phyloP scores from a whole-genome alignment of 2,797 vertebrate genomes.

The Melanotaenia parkinsoni region DNA sequence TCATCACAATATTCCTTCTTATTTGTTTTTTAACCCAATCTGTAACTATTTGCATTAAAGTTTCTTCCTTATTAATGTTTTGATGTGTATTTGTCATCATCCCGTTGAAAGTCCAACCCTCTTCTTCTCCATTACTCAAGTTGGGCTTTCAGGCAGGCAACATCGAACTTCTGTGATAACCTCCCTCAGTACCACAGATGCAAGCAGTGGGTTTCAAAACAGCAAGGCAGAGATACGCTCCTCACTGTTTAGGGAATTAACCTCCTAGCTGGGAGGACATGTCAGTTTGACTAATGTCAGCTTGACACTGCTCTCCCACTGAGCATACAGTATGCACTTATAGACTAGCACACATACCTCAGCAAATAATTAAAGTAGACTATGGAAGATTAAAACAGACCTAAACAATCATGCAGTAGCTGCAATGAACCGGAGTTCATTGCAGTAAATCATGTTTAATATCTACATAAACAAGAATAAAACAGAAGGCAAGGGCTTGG shows the following conservation, averaged over 20 bases:
- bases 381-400: conserved; percentile 14
- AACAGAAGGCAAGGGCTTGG: conserved; percentile 9
- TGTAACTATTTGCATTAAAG: too few relatives aligned
- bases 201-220: conserved; percentile 67
- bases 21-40: neutral
- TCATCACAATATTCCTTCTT: neutral
- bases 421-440: neutral
- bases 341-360: conserved; percentile 47
- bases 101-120: conserved; percentile 31
- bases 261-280: conserved; percentile 71
- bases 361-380: conserved; percentile 49
- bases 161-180: conserved; percentile 66
- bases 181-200: conserved; percentile 54
- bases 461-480: conserved; percentile 27
- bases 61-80: neutral
- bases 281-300: conserved; percentile 76
- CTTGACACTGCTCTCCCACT: conserved; percentile 59
- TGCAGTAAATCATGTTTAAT: conserved; percentile 56
- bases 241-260: conserved; percentile 77
- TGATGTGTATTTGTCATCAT: conserved; percentile 34
- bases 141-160: conserved; percentile 43
- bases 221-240: conserved; percentile 52
- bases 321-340: conserved; percentile 46
- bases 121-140: conserved; percentile 57
- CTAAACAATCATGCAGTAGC: conserved; percentile 27